Conservation (phyloP, 2,888 invertebrate genomes). For the Dynastes hyllus region DNA sequence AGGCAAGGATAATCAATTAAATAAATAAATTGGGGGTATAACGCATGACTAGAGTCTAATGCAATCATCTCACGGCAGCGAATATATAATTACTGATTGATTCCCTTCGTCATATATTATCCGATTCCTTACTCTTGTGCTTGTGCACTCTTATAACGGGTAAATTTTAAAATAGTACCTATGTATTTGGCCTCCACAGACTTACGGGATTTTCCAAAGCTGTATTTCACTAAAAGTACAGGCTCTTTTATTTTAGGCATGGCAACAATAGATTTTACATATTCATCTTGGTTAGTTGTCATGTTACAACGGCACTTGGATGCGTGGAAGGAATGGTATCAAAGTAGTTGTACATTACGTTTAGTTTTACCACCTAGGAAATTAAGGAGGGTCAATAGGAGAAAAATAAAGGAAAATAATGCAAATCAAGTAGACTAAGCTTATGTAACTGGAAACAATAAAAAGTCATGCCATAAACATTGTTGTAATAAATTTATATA, state of each 20-base stretch:
- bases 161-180: too few species aligned
- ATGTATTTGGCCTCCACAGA: too few species aligned
- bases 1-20: too few species aligned
- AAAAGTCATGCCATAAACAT: conserved; percentile 9
- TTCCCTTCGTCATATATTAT: too few species aligned
- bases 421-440: conserved; percentile 39
- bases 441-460: background rate
- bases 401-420: conserved; percentile 35
- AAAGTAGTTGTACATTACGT: conserved; percentile 65
- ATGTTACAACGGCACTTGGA: conserved; percentile 67
- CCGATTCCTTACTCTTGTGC: too few species aligned
- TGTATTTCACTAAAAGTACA: too few species aligned
- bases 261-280: conserved; percentile 70
- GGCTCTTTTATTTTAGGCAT: conserved; percentile 59
- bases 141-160: too few species aligned
- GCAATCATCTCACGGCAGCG: too few species aligned
- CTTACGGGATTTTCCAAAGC: too few species aligned
- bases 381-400: conserved; percentile 49
- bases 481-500: background rate
- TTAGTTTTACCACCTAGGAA: conserved; percentile 66
- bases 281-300: conserved; percentile 69
- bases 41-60: too few species aligned
- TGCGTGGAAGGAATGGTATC: conserved; percentile 70
- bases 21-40: too few species aligned
- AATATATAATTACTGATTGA: too few species aligned